Evolutionary conservation across 2,797 vertebrate species (phyloP), one percentile per base, ranked within the genome.

Genomic region (Pangasius sanitwongsei): DNA sequence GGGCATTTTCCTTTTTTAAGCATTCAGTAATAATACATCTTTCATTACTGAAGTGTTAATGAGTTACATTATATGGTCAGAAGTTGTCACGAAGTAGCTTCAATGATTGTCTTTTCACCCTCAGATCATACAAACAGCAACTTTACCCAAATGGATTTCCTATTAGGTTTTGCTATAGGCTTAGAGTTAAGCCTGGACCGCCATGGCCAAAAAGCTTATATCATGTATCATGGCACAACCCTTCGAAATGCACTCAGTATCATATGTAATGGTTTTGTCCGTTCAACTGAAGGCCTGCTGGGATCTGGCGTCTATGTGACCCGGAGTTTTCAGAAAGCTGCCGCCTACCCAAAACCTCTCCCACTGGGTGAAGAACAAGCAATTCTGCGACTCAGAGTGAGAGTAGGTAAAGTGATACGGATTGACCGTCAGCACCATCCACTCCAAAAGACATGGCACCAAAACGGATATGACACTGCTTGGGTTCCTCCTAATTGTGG

Each of bases 401-500:
- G 75, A 0, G 80, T 94, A 2, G 95, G 95, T 9, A 92, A 86
- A 6, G 93, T 96, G 55, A 96, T 95, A 86, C 91, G 89, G 1
- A 95, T 95, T 20, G 92, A 96, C 89, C 90, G 0, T 4, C 94
- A 95, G 87, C 88, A 92, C 81, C 94, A 96, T 87, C 92, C 93
- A 0, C 89, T 95, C 91, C 94, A 94, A 90, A 92, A 92, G 77
- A 95, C 28, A 34, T 96, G 95, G 95, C 92, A 83, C 69, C 6
- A 57, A 0, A 48, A 92, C 0, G 94, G 94, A 44, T 96, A 93
- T 0, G 93, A 96, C 89, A 95, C 94, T 0, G 94, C 95, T 0
- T 96, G 95, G 95, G 94, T 95, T 6, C 95, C 95, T 28, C 94
- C 94, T 13, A 93, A 94, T 0, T 96, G 95, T 87, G 94, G 94